Percentiles rank a stretch among this genome's conserved stretches.
phyloP scores from a whole-genome alignment of 2,113 vertebrate species.

The Emydocephalus ijimae region DNA sequence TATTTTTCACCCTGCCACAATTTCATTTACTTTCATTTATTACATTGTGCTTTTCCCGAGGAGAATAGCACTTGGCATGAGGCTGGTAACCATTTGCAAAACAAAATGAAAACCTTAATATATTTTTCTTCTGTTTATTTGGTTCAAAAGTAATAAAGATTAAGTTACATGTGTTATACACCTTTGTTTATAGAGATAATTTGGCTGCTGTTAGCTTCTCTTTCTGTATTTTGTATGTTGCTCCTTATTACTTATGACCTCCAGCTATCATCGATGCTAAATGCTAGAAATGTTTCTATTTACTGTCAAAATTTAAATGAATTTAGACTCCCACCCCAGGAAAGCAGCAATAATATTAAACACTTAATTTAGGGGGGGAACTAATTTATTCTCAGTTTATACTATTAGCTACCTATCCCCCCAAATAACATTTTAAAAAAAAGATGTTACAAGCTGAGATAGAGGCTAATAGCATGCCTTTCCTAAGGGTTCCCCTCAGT shows the following conservation, averaged over 20 bases:
- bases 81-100: constrained; percentile 39
- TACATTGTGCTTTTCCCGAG: constrained; percentile 28
- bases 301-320: neutral
- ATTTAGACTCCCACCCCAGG: neutral
- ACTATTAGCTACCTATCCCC: neutral
- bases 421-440: neutral
- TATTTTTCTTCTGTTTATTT: constrained; percentile 28
- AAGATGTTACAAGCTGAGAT: neutral
- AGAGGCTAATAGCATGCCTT: neutral
- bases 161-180: neutral
- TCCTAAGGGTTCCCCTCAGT: neutral
- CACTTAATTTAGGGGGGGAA: neutral
- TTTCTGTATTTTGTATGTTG: constrained; percentile 17
- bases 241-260: constrained; percentile 29
- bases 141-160: constrained; percentile 13
- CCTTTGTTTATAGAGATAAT: constrained; percentile 25
- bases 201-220: constrained; percentile 23
- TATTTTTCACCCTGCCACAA: constrained; percentile 19
- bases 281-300: constrained; percentile 6
- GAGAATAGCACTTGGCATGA: constrained; percentile 14
- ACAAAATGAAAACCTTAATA: neutral
- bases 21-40: constrained; percentile 44
- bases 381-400: constrained; percentile 16
- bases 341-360: constrained; percentile 14
- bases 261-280: constrained; percentile 20